phyloP scores from a whole-genome alignment of 2,888 invertebrate genomes.

The Scrobipalpa atriplicella region DNA sequence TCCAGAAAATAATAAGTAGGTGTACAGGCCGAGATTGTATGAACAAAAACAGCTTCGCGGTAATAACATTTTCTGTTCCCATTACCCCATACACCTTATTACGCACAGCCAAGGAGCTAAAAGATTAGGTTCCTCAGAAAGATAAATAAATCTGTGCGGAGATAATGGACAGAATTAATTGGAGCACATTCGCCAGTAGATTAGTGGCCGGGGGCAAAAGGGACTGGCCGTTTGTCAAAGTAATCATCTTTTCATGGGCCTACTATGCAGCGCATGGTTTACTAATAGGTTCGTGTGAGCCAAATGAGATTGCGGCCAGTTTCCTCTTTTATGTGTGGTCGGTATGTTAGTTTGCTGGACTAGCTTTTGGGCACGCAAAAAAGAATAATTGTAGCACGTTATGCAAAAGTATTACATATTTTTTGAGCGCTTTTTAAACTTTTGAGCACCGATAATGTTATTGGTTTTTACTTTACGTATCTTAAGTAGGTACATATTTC shows the following conservation, averaged over 20 bases:
- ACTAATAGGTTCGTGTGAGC: conserved; percentile 18
- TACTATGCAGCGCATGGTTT: conserved; percentile 18
- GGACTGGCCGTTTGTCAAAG: conserved; percentile 65
- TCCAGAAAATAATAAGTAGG: too few relatives aligned
- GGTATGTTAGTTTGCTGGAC: background rate
- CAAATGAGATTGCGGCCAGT: conserved; percentile 29
- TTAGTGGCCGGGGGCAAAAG: conserved; percentile 57
- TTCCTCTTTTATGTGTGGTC: conserved; percentile 22
- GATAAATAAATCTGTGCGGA: conserved; percentile 49
- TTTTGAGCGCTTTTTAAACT: too few relatives aligned
- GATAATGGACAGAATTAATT: conserved; percentile 62
- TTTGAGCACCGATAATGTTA: too few relatives aligned
- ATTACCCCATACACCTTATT: conserved; percentile 14
- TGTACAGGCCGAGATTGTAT: background rate
- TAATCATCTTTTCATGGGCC: conserved; percentile 66
- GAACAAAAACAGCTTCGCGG: background rate
- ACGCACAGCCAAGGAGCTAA: conserved; percentile 20
- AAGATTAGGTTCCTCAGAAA: conserved; percentile 32
- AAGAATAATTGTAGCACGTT: too few relatives aligned
- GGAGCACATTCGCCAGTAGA: conserved; percentile 61
- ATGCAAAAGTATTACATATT: too few relatives aligned
- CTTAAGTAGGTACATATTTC: too few relatives aligned
- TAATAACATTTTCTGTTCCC: conserved; percentile 13
- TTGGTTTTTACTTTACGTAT: too few relatives aligned
- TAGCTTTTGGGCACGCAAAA: too few relatives aligned